Evolutionary conservation across 2,888 invertebrate genomes (phyloP).

Genomic region (Chymomyza fuscimana): DNA sequence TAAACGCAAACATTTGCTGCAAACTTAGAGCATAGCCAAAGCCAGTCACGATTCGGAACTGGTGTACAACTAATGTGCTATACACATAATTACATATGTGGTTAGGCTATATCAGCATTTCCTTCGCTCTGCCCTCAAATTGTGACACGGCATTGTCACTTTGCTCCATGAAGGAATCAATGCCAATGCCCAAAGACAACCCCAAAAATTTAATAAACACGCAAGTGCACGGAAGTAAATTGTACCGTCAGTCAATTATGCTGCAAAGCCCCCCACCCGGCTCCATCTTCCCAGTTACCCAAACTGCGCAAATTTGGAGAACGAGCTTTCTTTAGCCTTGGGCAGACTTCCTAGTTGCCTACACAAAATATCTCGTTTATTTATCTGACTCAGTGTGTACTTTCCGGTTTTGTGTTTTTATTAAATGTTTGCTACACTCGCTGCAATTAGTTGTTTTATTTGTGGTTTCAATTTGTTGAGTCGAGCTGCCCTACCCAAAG

Average conservation of each 20-base stretch:
- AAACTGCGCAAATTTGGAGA: too few species aligned
- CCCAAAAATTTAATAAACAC: conserved; percentile 75
- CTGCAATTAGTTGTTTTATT: conserved; percentile 73
- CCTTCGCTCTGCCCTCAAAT: conserved; percentile 18
- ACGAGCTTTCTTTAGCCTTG: conserved; percentile 2
- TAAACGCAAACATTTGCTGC: not conserved
- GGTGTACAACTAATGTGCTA: conserved; percentile 60
- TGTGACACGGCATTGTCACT: conserved; percentile 13
- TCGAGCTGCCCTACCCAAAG: conserved; percentile 14
- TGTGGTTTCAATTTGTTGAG: conserved; percentile 57
- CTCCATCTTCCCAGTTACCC: not conserved
- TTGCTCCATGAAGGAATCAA: conserved; percentile 50
- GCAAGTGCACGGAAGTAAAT: conserved; percentile 71
- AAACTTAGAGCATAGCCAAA: conserved; percentile 18
- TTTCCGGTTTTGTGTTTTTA: conserved; percentile 38
- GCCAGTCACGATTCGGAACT: conserved; percentile 52
- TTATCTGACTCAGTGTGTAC: conserved; percentile 36
- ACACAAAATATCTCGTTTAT: conserved; percentile 69
- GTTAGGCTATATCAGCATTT: conserved; percentile 56
- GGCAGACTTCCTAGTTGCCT: not conserved
- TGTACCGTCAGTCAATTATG: conserved; percentile 53
- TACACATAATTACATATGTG: conserved; percentile 66
- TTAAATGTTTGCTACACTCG: conserved; percentile 47
- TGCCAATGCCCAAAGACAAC: conserved; percentile 66
- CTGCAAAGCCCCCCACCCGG: not conserved